Evolutionary conservation across 2,113 vertebrate genomes (phyloP), one percentile per base, ranked within the genome.

Genomic region (Ciconia boyciana): DNA sequence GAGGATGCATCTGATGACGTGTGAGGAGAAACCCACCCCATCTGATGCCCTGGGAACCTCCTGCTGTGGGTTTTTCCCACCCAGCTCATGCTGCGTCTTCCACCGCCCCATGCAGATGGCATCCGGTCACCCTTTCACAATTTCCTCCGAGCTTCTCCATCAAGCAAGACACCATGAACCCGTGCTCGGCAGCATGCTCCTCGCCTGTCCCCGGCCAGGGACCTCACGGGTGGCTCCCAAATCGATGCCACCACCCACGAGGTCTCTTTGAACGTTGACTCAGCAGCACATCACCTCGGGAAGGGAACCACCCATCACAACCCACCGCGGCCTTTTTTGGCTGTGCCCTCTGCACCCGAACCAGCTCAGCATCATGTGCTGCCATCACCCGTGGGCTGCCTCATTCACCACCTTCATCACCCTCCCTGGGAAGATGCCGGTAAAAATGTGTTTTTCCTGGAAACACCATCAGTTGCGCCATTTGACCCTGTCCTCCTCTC

Each of bases 1-100:
- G 51, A 61, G 29, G 58, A 16, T 0, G 0, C 16, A 3, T 20
- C 66, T 0, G 0, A 4, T 3, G 74, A 20, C 0, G 0, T 0
- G 11, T 10, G 11, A 48, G 28, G 39, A 58, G 64, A 76, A 76
- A 24, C 26, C 21, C 52, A 22, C 46, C 41, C 22, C 16, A 34
- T 3, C 21, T 0, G 0, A 3, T 0, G 5, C 14, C 28, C 31
- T 2, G 43, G 60, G 55, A 13, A 66, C 22, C 69, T 58, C 82
- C 54, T 18, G 54, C 49, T 13, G 0, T 3, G 88, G 83, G 34
- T 3, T 87, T 41, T 18, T 36, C 60, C 34, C 62, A 26, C 61
- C 20, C 43, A 6, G 4, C 39, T 36, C 71, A 16, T 17, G 0
- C 24, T n/a, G n/a, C n/a, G 2, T 51, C 70, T 51, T 17, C 60